Evolutionary conservation across 2,888 invertebrate species (phyloP).

Genomic region (Ceriagrion tenellum): DNA sequence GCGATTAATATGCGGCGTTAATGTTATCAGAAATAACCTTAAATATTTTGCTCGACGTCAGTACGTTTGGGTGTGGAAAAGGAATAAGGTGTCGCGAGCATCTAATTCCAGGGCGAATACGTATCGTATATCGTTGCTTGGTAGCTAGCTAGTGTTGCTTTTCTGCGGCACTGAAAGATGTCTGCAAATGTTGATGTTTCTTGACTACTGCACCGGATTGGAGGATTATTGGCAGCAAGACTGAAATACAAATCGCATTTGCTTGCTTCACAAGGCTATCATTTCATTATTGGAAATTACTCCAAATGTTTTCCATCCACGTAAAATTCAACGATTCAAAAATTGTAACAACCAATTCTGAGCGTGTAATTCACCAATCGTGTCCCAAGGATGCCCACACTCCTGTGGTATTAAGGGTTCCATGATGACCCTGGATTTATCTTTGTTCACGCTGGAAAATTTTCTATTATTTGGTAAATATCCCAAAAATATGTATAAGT

Average conservation of each 20-base stretch:
- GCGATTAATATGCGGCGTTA: too few species aligned
- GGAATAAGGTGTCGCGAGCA: slow-evolving; percentile 61
- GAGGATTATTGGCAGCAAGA: slow-evolving; percentile 57
- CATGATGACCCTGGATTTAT: too few species aligned
- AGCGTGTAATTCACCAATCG: too few species aligned
- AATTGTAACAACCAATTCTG: too few species aligned
- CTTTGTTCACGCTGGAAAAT: too few species aligned
- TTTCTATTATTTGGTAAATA: too few species aligned
- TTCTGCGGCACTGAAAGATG: slow-evolving; percentile 57
- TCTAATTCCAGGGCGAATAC: slow-evolving; percentile 63
- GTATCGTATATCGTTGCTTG: slow-evolving; percentile 64
- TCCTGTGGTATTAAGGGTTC: too few species aligned
- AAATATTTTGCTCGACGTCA: slow-evolving; percentile 27
- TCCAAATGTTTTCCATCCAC: too few species aligned
- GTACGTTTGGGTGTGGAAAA: slow-evolving; percentile 52
- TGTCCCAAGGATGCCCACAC: too few species aligned
- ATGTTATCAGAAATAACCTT: too few species aligned
- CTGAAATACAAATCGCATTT: slow-evolving; percentile 62
- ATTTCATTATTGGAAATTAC: slow-evolving; percentile 2
- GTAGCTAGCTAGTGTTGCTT: slow-evolving; percentile 58
- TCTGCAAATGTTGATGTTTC: slow-evolving; percentile 65
- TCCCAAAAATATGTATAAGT: too few species aligned
- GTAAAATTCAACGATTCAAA: too few species aligned
- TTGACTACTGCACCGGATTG: slow-evolving; percentile 58
- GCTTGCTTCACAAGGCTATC: slow-evolving; percentile 48